Evolutionary conservation across 2,888 invertebrate species (phyloP).

Genomic region (Lithophane ornitopus): DNA sequence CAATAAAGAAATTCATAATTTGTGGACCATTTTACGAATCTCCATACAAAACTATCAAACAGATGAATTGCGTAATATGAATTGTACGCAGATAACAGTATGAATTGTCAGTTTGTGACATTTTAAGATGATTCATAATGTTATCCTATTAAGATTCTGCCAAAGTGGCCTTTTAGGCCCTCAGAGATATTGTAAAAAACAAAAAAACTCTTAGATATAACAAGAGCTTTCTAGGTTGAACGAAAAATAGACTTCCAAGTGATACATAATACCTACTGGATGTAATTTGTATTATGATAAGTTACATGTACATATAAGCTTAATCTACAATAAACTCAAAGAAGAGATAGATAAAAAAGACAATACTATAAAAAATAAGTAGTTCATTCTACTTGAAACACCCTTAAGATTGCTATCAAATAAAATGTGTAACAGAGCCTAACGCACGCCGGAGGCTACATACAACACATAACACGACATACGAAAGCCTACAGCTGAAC

Average conservation of each 20-base stretch:
- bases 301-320: neutral
- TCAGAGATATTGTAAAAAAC: too few relatives aligned
- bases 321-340: constrained; percentile 16
- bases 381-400: constrained; percentile 38
- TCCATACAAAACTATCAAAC: too few relatives aligned
- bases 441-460: constrained; percentile 28
- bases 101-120: too few relatives aligned
- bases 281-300: neutral
- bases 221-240: neutral
- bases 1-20: too few relatives aligned
- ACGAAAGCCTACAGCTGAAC: constrained; percentile 31
- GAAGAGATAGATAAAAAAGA: constrained; percentile 29
- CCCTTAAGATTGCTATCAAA: constrained; percentile 46
- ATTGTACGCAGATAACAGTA: too few relatives aligned
- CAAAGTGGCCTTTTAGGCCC: too few relatives aligned
- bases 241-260: neutral
- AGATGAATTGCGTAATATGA: too few relatives aligned
- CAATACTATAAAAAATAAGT: constrained; percentile 45
- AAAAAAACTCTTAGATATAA: too few relatives aligned
- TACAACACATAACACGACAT: constrained; percentile 19
- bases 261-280: neutral
- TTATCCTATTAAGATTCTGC: too few relatives aligned
- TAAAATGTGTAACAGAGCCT: constrained; percentile 45
- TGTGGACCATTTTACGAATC: too few relatives aligned
- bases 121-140: too few relatives aligned